phyloP scores from a whole-genome alignment of 2,797 vertebrate genomes.

The Eptatretus atami region DNA sequence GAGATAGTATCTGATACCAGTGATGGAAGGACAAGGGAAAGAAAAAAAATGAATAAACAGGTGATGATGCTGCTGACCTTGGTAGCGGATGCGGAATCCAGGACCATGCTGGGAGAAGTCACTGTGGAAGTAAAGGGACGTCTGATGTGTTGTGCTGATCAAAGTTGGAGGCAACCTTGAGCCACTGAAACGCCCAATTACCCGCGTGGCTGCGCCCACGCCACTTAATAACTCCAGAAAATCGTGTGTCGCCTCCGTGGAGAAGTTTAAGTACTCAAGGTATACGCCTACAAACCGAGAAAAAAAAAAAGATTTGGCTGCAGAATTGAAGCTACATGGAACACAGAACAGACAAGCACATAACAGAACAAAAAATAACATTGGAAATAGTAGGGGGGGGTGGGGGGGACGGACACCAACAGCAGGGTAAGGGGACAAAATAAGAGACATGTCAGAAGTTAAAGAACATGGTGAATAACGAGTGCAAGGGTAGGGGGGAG shows the following conservation, averaged over 20 bases:
- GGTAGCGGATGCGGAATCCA: conserved; percentile 76
- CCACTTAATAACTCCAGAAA: conserved; percentile 78
- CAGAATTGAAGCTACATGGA: background rate
- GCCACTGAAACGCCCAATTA: conserved; percentile 69
- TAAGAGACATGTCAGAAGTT: no score
- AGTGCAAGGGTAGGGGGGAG: no score
- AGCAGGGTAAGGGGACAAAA: no score
- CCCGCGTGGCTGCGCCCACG: conserved; percentile 49
- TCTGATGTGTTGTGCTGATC: conserved; percentile 74
- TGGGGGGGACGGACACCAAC: no score
- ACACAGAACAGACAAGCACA: no score
- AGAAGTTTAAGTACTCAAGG: conserved; percentile 82
- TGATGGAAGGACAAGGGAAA: background rate
- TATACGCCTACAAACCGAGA: conserved; percentile 32
- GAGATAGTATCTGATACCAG: background rate
- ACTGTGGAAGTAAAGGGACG: conserved; percentile 69
- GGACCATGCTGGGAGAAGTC: conserved; percentile 92
- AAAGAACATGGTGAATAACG: no score
- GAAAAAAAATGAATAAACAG: background rate
- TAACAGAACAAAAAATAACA: no score
- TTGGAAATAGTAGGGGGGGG: no score
- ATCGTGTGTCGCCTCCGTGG: conserved; percentile 81
- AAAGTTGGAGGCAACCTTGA: conserved; percentile 36
- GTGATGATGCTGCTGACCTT: conserved; percentile 25
- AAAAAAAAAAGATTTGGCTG: background rate